Evolutionary conservation across 2,888 invertebrate genomes (phyloP), one percentile per base, ranked within the genome.

Genomic region (Drosophila sordidapex): DNA sequence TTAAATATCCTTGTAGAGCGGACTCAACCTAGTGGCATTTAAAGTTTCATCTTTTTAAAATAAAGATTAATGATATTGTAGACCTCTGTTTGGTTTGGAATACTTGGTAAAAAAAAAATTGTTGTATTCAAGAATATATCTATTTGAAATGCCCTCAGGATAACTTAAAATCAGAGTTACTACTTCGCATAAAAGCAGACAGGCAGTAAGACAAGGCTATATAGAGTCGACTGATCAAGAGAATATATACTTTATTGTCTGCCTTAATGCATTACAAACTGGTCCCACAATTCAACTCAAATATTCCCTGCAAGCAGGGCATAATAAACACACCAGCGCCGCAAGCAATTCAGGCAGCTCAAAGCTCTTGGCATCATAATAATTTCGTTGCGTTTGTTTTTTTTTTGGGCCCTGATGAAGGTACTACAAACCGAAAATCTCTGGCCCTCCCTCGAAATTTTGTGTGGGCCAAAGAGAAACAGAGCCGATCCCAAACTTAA

Each of bases 301-400:
- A 46, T 46, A 25, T 4, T 1, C n/a, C 21, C 13, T 21, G 4
- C 21, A 46, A 13, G 46, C 15, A 46, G 46, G 46, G 46, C 49
- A 60, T 56, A 51, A 62, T 53, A 70, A 64, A 40, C 25, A 43
- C 58, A 35, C 48, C 33, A 43, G 51, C 27, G 18, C 27, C 25
- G 7, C 21, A 25, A 46, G 25, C 21, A 46, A 46, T 46, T 52
- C 2, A 36, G 29, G 8, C 21, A 43, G 43, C 62, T 54, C 36
- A 52, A 65, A 56, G 36, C 35, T 53, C 31, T 61, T 46, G 60
- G 72, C 78, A 73, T 76, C 78, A 62, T 82, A 83, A 86, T 79
- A 78, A 87, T 87, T 82, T 76, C 74, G 84, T 76, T 64, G 70
- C 74, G 76, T 81, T 79, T 74, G 81, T 72, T 79, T 67, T 84